Evolutionary conservation across 2,797 vertebrate genomes (phyloP), one percentile per base, ranked within the genome.

Genomic region (Etheostoma perlongum): DNA sequence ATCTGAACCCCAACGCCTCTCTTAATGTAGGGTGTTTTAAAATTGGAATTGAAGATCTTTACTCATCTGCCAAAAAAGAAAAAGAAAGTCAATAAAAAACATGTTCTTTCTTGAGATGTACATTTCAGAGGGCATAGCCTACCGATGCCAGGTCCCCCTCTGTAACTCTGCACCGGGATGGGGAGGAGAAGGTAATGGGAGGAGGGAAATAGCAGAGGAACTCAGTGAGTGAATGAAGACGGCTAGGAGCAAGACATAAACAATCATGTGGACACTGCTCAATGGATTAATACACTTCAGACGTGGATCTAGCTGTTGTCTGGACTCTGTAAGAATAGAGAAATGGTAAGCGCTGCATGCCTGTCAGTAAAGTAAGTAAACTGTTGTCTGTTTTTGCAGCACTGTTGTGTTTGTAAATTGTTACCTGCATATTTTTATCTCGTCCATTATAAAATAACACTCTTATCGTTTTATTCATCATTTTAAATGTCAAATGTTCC

Each of bases 101-200:
- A n/a, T 6, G 13, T 67, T 36, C 14, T 74, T n/a, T n/a, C 51
- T 27, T 66, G 16, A 44, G 44, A 78, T 51, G 68, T 44, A 49
- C 23, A 52, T 62, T 84, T 84, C 70, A n/a, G 76, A 85, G 72
- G 74, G 87, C 77, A 83, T 30, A 6, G 30, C 30, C 81, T 65
- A 67, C 74, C 10, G 65, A 79, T 79, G 85, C 64, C 9, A 59
- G 60, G 66, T 84, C 74, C 76, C 63, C 76, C 64, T 83, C 80
- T 88, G 93, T 92, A 93, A 94, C 89, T 88, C 84, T 91, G 90
- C 92, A 92, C 93, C 82, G 14, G 76, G 86, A 90, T 85, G 84
- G 83, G 88, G 87, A 91, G 91, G 91, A 91, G 90, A 90, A 84
- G 85, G 63, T 81, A 71, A 30, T 78, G 85, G 90, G 90, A 86